A percentile compares a stretch with the other conserved stretches of the same genome.
Conservation (phyloP, 2,888 invertebrate genomes). For the Heteromyza rotundicornis region DNA sequence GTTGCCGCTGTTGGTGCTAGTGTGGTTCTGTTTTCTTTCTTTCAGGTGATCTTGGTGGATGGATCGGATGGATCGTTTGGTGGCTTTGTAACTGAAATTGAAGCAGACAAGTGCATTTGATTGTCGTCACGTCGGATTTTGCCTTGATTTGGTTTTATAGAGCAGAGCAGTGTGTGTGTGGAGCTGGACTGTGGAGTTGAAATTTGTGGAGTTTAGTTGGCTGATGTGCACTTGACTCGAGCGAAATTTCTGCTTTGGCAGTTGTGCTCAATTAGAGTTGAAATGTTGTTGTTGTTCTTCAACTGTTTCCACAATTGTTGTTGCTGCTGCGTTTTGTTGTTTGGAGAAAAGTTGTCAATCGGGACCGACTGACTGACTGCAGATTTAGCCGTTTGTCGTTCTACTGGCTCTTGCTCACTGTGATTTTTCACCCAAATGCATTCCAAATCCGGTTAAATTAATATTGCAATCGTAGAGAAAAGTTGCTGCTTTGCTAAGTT, state of each 20-base stretch:
- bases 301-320: too few relatives aligned
- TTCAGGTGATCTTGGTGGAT: too few relatives aligned
- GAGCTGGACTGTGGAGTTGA: background rate
- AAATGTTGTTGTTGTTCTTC: constrained; percentile 29
- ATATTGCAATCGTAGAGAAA: background rate
- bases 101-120: constrained; percentile 15
- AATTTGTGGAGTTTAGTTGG: background rate
- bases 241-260: background rate
- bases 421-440: constrained; percentile 29
- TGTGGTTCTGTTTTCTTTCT: too few relatives aligned
- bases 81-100: constrained; percentile 11
- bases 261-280: constrained; percentile 32
- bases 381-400: constrained; percentile 13
- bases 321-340: constrained; percentile 1
- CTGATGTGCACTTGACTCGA: background rate
- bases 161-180: background rate
- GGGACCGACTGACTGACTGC: too few relatives aligned
- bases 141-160: background rate
- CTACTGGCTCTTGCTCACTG: constrained; percentile 9
- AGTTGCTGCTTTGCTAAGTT: background rate
- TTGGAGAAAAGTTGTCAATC: constrained; percentile 38
- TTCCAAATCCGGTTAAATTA: constrained; percentile 29
- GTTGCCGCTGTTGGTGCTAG: too few relatives aligned
- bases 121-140: background rate
- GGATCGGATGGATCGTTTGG: background rate